phyloP scores from a whole-genome alignment of 2,888 invertebrate species.

The Apamea sordens region DNA sequence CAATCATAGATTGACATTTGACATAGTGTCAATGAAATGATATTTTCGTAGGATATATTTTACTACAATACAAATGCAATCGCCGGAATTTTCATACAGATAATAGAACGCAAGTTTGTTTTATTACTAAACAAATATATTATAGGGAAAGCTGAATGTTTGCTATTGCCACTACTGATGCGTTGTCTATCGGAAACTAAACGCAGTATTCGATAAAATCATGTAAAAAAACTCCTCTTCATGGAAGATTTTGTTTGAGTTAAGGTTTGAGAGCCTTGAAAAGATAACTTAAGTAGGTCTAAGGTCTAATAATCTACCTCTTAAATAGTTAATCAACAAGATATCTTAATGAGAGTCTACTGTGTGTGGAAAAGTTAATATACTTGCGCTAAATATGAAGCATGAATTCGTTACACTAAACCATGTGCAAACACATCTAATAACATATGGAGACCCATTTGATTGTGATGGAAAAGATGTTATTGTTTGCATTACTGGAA shows the following conservation, averaged over 20 bases:
- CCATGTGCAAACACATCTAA: conserved; percentile 92
- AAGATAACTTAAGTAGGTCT: conserved; percentile 11
- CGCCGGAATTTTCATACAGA: neutral
- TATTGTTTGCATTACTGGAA: conserved; percentile 95
- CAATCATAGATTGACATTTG: no score
- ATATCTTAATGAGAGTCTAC: neutral
- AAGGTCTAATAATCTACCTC: neutral
- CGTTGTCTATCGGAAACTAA: neutral
- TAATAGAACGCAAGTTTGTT: neutral
- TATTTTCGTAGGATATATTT: no score
- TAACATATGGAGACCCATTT: conserved; percentile 93
- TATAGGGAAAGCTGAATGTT: neutral
- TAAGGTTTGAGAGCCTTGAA: conserved; percentile 1
- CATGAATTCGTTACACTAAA: conserved; percentile 86
- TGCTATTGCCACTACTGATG: neutral
- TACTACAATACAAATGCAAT: no score
- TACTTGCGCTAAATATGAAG: conserved; percentile 68
- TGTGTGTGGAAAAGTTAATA: conserved; percentile 9
- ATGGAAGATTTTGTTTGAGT: neutral
- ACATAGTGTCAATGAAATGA: no score
- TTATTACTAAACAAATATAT: neutral
- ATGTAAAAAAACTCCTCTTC: neutral
- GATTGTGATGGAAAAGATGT: conserved; percentile 90
- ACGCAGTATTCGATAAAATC: neutral
- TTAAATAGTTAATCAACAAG: neutral